These are phyloP conservation scores for Steatornis caripensis DNA, from an alignment of 2,113 vertebrate species.

Conservation along the genomic window DNA sequence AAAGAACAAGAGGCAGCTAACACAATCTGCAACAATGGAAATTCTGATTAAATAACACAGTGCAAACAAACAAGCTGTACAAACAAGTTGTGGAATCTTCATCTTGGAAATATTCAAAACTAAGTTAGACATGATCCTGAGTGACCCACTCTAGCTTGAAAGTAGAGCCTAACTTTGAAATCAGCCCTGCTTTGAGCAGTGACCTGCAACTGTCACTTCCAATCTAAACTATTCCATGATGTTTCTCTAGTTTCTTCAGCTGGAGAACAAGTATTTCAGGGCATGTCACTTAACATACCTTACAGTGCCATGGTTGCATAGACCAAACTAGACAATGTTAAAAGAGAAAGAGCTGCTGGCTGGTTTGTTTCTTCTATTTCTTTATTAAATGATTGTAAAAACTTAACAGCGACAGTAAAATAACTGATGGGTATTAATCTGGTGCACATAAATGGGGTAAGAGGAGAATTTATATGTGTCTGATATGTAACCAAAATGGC, in stretches of 20 bases:
- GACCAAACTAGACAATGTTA: neutral
- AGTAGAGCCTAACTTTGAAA: neutral
- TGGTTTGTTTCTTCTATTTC: neutral
- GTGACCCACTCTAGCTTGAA: neutral
- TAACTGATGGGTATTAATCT: neutral
- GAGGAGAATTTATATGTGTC: neutral
- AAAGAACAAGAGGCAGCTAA: neutral
- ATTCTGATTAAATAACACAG: neutral
- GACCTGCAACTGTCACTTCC: conserved; percentile 18
- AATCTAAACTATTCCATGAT: neutral
- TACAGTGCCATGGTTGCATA: neutral
- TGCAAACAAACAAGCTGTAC: neutral
- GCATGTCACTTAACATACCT: neutral
- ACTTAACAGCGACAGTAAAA: neutral
- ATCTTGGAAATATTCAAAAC: neutral
- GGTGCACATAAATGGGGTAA: neutral
- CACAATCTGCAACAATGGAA: neutral
- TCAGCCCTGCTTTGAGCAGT: neutral
- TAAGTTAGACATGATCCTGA: neutral
- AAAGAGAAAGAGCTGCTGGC: neutral
- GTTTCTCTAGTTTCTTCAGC: neutral
- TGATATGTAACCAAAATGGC: neutral
- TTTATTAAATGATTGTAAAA: neutral
- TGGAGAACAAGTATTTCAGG: neutral
- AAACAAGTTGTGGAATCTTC: neutral